These are phyloP conservation scores for Champsocephalus gunnari DNA, from an alignment of 2,797 vertebrate genomes.

Conservation along the genomic window DNA sequence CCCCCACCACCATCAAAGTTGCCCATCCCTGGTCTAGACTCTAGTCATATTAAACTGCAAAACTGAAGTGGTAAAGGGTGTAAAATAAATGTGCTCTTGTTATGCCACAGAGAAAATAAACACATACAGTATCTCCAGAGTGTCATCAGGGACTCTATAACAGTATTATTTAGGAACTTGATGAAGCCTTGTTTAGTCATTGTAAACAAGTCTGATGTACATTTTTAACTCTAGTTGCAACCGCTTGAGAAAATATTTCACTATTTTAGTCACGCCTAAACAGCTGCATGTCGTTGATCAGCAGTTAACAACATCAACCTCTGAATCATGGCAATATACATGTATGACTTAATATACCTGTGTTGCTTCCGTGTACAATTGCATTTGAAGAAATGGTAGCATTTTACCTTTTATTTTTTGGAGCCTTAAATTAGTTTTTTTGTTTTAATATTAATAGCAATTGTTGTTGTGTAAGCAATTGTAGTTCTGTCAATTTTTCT, in stretches of 20 bases:
- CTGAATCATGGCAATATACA: neutral
- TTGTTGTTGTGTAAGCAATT: neutral
- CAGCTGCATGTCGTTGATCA: neutral
- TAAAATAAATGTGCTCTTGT: conserved; percentile 3
- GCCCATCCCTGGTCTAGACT: too few relatives aligned
- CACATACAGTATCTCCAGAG: neutral
- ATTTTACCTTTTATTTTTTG: too few relatives aligned
- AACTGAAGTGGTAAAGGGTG: neutral
- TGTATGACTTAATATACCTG: neutral
- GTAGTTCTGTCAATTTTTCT: neutral
- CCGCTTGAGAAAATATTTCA: neutral
- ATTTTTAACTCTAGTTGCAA: neutral
- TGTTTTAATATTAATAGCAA: too few relatives aligned
- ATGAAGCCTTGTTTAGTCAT: conserved; percentile 3
- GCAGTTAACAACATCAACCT: neutral
- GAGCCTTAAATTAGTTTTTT: too few relatives aligned
- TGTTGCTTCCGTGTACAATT: neutral
- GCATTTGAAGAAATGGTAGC: too few relatives aligned
- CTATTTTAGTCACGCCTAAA: neutral
- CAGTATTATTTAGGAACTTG: neutral
- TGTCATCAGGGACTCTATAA: neutral
- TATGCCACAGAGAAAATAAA: neutral
- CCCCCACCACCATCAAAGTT: too few relatives aligned
- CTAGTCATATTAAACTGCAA: neutral
- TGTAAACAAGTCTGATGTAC: too few relatives aligned